Percentiles rank a stretch among this genome's conserved stretches.
Evolutionary conservation across 2,797 vertebrate species (phyloP).

Genomic region (Trachurus trachurus): DNA sequence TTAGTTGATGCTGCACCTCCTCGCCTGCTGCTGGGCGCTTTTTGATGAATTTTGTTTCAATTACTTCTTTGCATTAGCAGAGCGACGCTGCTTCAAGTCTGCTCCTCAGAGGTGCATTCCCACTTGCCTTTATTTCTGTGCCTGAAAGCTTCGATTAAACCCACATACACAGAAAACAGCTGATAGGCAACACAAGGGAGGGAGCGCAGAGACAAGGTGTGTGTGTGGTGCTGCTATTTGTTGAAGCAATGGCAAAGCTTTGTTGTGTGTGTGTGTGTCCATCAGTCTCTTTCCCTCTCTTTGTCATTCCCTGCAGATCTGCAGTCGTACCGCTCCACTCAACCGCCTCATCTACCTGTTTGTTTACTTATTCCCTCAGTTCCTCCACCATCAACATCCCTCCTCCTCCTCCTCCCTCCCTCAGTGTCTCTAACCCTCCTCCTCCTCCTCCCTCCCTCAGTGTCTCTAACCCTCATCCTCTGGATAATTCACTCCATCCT

Average conservation of each 20-base stretch:
- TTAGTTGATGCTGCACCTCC: slow-evolving; percentile 1
- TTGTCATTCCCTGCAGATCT: slow-evolving; percentile 66
- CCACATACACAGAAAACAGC: slow-evolving; percentile 47
- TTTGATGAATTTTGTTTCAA: slow-evolving; percentile 59
- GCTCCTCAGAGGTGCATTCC: slow-evolving; percentile 62
- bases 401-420: slow-evolving; percentile 11
- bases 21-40: slow-evolving; percentile 23
- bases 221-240: slow-evolving; percentile 29
- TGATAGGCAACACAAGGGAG: slow-evolving; percentile 39
- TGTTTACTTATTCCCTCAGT: slow-evolving; percentile 75
- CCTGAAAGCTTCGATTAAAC: slow-evolving; percentile 71
- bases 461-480: slow-evolving; percentile 37
- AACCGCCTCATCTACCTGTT: slow-evolving; percentile 73
- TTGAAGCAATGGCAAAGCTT: slow-evolving; percentile 36
- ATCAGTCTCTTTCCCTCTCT: slow-evolving; percentile 43
- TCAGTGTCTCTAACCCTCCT: slow-evolving; percentile 19
- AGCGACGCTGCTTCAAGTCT: slow-evolving; percentile 23
- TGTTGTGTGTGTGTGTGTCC: slow-evolving; percentile 57
- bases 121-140: slow-evolving; percentile 59
- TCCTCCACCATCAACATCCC: slow-evolving; percentile 65
- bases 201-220: too few species aligned
- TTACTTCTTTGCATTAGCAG: slow-evolving; percentile 41
- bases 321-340: slow-evolving; percentile 62
- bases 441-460: slow-evolving; percentile 39
- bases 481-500: slow-evolving; percentile 42